Base-by-base conservation (phyloP, 2,888 invertebrate species). In the Sialis lutaria region DNA sequence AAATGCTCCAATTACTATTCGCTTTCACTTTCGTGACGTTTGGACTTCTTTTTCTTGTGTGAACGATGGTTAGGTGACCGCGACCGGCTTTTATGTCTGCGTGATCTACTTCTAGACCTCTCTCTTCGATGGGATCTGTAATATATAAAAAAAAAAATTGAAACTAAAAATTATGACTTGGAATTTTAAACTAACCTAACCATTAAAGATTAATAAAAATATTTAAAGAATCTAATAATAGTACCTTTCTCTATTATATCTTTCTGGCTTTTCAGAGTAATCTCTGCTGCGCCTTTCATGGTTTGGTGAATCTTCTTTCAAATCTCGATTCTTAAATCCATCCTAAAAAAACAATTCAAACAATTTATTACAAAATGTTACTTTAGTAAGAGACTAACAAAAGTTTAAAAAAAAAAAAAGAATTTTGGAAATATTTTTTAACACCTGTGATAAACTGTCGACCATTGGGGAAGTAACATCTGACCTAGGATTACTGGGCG, bases 1-100 rank as follows among this genome's bases (percentile, higher is more conserved):
- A n/a, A n/a, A n/a, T 22, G 22, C 22, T 22, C 22, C 22, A 4
- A 22, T 22, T 22, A 22, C 22, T 67, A 80, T 67, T 80, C 79
- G 43, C 79, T 79, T 37, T 83, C 83, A 50, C 83, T 84, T 52
- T 79, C 79, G 54, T 85, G 65, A 42, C 84, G 78, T 57, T 86
- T 78, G 10, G 73, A 70, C 61, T 75, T 73, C 67, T 80, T 81
- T 65, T 80, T 80, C 45, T 75, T 73, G 50, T 69, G 67, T 33
- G 64, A 60, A 46, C 78, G 68, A 51, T 77, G 74, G 49, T 77
- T 74, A 41, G 81, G 82, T 56, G 81, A 81, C 33, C 80, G 72
- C 5, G 81, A 81, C 42, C 81, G 68, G 2, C 82, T 81, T 59
- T 81, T 79, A 62, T 82, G 82, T 48, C 82, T 70, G 54, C 74